Evolutionary conservation across 2,797 vertebrate genomes (phyloP), one percentile per base, ranked within the genome.

Genomic region (Lutjanus argentimaculatus): DNA sequence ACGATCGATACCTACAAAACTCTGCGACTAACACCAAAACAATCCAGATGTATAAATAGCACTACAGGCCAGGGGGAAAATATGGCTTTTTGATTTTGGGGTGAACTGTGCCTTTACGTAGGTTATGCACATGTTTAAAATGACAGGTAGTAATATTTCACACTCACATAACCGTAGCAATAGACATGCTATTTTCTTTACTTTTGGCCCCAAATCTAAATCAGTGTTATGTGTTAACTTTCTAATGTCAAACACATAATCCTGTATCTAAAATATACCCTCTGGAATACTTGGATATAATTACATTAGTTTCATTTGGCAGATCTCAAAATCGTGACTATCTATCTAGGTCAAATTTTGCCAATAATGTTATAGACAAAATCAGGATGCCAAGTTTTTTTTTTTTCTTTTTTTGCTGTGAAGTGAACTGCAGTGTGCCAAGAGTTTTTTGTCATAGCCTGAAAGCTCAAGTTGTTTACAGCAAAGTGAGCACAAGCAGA

Each of bases 271-370:
- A 52, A 79, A 46, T 9, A 45, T 21, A 30, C 48, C 82, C 61
- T 51, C 15, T 19, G 69, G 67, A 81, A 22, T 62, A 46, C 13
- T 77, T 1, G 4, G 25, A 14, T 67, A 22, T 66, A 72, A 80
- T 73, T 56, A 62, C 63, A 68, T 77, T 45, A 67, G 65, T 78
- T 82, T 85, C 7, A 70, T 83, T 78, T 76, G 73, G 66, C 80
- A 76, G 6, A 72, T 72, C 52, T 87, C 64, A 52, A 77, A 74
- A 77, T 64, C 1, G 1, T 42, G 73, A 82, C 67, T 46, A 30
- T 69, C 51, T 72, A 63, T 74, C 43, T 64, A 11, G 72, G 82
- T 82, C 67, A 78, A 52, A 70, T 55, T 75, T 46, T 79, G 45
- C 73, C 66, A 84, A 57, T 67, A 72, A 80, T 63, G 58, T 61